Evolutionary conservation across 30 jellyfish, hydroid and myxozoan genomes (phyloP).

Genomic region (Nemopilema nomurai): DNA sequence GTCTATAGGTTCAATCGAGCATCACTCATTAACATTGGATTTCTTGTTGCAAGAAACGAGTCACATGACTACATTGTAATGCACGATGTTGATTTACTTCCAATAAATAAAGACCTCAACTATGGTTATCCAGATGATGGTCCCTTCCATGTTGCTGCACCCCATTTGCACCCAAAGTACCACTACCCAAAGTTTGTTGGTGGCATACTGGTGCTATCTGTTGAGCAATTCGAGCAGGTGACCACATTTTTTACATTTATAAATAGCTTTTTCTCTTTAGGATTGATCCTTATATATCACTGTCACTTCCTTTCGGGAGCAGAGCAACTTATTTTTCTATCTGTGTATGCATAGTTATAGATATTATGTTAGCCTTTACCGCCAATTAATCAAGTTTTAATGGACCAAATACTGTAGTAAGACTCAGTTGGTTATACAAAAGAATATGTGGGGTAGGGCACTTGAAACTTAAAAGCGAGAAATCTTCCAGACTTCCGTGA

Average conservation of each 20-base stretch:
- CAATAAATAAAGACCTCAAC: slow-evolving; percentile 83
- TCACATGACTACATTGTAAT: slow-evolving; percentile 96
- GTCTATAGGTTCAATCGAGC: slow-evolving; percentile 94
- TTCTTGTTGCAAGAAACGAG: slow-evolving; percentile 85
- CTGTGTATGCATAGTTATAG: no score
- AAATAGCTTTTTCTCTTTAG: no score
- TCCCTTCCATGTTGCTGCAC: slow-evolving; percentile 99
- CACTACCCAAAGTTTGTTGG: slow-evolving; percentile 97
- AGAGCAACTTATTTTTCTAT: no score
- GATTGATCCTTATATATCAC: no score
- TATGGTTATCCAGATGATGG: slow-evolving; percentile 97
- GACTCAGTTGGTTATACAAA: not conserved
- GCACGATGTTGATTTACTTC: slow-evolving; percentile 99
- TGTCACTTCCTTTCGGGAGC: no score
- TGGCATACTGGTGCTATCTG: slow-evolving; percentile 90
- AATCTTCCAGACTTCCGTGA: no score
- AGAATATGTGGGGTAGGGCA: not conserved
- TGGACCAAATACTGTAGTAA: no score
- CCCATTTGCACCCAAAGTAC: slow-evolving; percentile 96
- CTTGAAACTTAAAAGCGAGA: no score
- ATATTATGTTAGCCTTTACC: no score
- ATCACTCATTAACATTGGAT: slow-evolving; percentile 90
- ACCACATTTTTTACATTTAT: no score
- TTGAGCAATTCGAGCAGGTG: slow-evolving; percentile 94
- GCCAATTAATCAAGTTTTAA: no score